A percentile compares a stretch with the other conserved stretches of the same genome.
Conservation (phyloP, 2,113 vertebrate species). For the Alectura lathami region DNA sequence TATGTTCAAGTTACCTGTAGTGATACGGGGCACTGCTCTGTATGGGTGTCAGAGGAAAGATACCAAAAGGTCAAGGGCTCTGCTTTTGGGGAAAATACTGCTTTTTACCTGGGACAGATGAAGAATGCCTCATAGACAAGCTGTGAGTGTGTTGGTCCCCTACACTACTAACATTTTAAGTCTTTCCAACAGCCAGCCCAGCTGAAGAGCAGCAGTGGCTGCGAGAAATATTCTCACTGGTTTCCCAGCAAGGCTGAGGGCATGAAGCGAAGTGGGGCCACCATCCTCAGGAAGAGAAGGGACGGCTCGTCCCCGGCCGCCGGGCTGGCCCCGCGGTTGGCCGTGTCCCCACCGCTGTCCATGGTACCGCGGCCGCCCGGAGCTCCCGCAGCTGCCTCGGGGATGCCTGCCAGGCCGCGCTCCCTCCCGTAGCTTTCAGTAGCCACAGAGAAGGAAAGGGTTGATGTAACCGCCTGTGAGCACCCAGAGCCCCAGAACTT, state of each 20-base stretch:
- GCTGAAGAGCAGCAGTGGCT: not conserved
- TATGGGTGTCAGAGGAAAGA: not conserved
- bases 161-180: accelerated
- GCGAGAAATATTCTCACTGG: not conserved
- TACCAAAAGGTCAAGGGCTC: not conserved
- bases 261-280: accelerated
- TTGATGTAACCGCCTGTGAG: accelerated
- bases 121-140: accelerated
- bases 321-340: not conserved
- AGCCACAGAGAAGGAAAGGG: accelerated
- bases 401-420: not conserved
- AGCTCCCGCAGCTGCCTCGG: not conserved
- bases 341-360: constrained; percentile 35
- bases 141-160: accelerated
- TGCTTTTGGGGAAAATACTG: not conserved
- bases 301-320: accelerated
- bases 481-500: accelerated
- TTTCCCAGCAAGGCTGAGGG: not conserved
- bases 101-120: accelerated
- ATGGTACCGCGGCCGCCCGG: constrained; percentile 24
- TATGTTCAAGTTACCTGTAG: accelerated
- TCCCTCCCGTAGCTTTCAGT: accelerated
- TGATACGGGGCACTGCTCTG: accelerated
- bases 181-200: not conserved
- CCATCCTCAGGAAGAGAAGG: not conserved